phyloP scores from a whole-genome alignment of 2,888 invertebrate genomes.

The Trichopoda pennipes region DNA sequence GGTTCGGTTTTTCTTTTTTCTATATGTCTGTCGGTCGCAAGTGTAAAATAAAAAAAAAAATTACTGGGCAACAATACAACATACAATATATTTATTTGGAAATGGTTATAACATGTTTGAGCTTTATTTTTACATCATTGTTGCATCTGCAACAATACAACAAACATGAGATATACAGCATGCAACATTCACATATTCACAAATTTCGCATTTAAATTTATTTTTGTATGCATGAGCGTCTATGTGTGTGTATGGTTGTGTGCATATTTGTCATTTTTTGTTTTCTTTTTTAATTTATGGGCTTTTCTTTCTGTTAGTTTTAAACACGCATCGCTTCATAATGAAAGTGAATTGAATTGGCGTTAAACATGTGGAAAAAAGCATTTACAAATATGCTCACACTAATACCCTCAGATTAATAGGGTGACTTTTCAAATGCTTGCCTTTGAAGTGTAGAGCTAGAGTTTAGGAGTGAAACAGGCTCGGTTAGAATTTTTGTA shows the following conservation, averaged over 20 bases:
- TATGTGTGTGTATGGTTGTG: not conserved
- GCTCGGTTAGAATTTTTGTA: no score
- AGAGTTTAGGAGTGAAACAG: no score
- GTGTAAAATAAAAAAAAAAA: constrained; percentile 5
- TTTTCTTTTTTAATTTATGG: constrained; percentile 33
- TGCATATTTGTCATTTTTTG: constrained; percentile 37
- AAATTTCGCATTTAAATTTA: constrained; percentile 7
- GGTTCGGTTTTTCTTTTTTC: constrained; percentile 20
- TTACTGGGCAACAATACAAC: constrained; percentile 40
- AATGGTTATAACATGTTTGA: constrained; percentile 55
- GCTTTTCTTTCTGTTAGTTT: constrained; percentile 42
- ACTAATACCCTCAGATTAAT: not conserved
- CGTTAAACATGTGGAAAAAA: constrained; percentile 63
- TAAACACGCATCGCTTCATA: constrained; percentile 76
- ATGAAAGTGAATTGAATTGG: constrained; percentile 80
- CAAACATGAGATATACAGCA: constrained; percentile 13
- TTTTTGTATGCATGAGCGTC: not conserved
- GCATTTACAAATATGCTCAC: not conserved
- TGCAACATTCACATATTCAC: constrained; percentile 3
- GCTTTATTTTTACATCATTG: constrained; percentile 19
- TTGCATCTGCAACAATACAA: constrained; percentile 35
- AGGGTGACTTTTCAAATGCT: not conserved
- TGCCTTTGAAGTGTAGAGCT: not conserved
- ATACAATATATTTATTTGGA: constrained; percentile 41
- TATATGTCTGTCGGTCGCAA: constrained; percentile 20